Evolutionary conservation across 2,888 invertebrate species (phyloP), one percentile per base, ranked within the genome.

Genomic region (Biston betularia): DNA sequence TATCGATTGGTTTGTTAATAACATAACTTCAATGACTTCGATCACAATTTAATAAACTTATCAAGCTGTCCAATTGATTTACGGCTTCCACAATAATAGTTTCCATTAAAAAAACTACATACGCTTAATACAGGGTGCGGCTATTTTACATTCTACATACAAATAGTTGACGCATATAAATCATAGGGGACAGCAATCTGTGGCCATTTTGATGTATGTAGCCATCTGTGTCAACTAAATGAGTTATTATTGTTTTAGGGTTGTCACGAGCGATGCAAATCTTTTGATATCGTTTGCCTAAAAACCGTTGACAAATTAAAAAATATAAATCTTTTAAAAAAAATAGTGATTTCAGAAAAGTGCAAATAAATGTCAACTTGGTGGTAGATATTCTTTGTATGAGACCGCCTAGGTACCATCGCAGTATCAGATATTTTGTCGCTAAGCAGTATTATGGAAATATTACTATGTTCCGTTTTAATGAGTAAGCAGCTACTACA

Each of bases 141-240:
- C 77, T 74, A 77, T 73, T 88, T 87, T 88, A 85, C 86, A 38
- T 24, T 24, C 24, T 24, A 24, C 24, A 24, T 24, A 24, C 24
- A 85, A 84, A 87, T 85, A 85, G 84, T 89, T 90, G 89, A 89
- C 82, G 88, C 73, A 75, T 80, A 92, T 92, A 92, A 92, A 92
- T 93, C 92, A 92, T 84, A 68, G 74, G 79, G 81, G 88, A 90
- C 90, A 84, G 86, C 89, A 91, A 91, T 90, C 90, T 85, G 89
- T 84, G 87, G 89, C 87, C 89, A 87, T 89, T 92, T 91, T 93
- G 93, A 92, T 89, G 88, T 87, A 88, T 87, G 85, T 81, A 90
- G 86, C 91, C 92, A 93, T 92, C 92, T 93, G 93, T 92, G 93
- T 92, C 92, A 90, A 88, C 88, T 83, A 85, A 83, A 89, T 92